Percentiles rank a stretch among this genome's conserved stretches.
These are phyloP conservation scores for Polyergus mexicanus DNA, from an alignment of 1,140 invertebrate species.

Conservation along the genomic window DNA sequence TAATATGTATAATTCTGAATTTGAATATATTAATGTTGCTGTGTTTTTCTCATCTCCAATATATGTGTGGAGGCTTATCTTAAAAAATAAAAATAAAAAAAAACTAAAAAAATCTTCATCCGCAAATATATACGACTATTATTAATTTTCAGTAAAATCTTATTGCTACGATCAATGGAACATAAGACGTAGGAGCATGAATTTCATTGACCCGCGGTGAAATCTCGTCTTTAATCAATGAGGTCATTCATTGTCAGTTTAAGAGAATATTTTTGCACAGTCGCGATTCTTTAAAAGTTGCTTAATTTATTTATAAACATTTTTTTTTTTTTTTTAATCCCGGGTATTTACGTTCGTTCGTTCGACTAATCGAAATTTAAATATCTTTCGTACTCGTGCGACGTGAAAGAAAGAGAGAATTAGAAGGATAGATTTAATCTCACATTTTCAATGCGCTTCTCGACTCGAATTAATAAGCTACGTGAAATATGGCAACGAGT, in stretches of 20 bases:
- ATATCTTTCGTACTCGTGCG: not conserved
- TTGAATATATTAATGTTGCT: too few species aligned
- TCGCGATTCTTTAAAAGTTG: not conserved
- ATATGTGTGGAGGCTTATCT: too few species aligned
- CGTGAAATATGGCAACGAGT: slow-evolving; percentile 9
- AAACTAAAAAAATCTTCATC: too few species aligned
- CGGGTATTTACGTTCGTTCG: not conserved
- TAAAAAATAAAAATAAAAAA: too few species aligned
- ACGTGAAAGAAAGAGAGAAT: slow-evolving; percentile 25
- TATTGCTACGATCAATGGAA: too few species aligned
- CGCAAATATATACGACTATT: too few species aligned
- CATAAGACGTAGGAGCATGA: not conserved
- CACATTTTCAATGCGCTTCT: slow-evolving; percentile 10
- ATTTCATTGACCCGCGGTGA: not conserved
- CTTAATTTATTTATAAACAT: slow-evolving; percentile 1
- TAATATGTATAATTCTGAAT: too few species aligned
- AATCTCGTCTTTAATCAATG: too few species aligned
- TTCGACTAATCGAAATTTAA: slow-evolving; percentile 12
- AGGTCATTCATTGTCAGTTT: too few species aligned
- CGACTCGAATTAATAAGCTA: slow-evolving; percentile 27
- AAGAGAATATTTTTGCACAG: too few species aligned
- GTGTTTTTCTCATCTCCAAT: too few species aligned
- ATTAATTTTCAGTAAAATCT: too few species aligned
- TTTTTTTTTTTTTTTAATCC: not conserved
- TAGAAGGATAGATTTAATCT: slow-evolving; percentile 40